These are phyloP conservation scores for Scelioninae gen. 1 DNA, from an alignment of 2,888 invertebrate genomes.

Conservation along the genomic window DNA sequence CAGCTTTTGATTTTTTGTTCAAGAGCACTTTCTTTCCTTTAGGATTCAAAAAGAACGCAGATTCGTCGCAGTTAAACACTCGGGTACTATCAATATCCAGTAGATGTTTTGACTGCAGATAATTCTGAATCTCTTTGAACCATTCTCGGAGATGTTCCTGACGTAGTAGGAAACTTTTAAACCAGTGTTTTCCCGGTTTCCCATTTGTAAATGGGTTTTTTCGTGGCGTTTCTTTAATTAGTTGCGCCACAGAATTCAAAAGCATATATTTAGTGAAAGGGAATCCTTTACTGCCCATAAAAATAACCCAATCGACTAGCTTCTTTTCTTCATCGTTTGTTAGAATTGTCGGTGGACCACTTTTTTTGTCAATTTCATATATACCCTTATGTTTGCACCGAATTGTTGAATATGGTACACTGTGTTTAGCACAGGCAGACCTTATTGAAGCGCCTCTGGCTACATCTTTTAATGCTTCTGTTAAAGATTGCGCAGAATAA, in stretches of 20 bases:
- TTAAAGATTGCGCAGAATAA: no score
- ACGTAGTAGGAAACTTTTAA: slow-evolving; percentile 71
- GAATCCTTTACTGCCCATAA: background rate
- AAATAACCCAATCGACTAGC: background rate
- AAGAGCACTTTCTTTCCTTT: slow-evolving; percentile 33
- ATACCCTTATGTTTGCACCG: background rate
- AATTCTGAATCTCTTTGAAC: slow-evolving; percentile 66
- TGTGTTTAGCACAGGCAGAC: background rate
- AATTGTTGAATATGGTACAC: background rate
- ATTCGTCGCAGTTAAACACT: slow-evolving; percentile 1
- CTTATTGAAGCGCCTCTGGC: background rate
- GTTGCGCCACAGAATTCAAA: background rate
- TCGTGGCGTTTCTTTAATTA: background rate
- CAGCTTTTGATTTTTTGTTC: slow-evolving; percentile 24
- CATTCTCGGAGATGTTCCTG: slow-evolving; percentile 70
- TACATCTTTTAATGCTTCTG: background rate
- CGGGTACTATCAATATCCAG: background rate
- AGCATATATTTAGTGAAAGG: background rate
- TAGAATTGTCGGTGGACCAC: background rate
- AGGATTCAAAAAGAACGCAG: slow-evolving; percentile 23
- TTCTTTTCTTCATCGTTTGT: background rate
- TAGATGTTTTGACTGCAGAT: slow-evolving; percentile 7
- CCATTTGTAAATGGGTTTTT: slow-evolving; percentile 51
- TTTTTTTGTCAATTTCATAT: background rate
- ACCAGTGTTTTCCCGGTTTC: slow-evolving; percentile 66